These are phyloP conservation scores for Lepidurus couesii DNA, from an alignment of 1,140 invertebrate genomes.

Conservation along the genomic window DNA sequence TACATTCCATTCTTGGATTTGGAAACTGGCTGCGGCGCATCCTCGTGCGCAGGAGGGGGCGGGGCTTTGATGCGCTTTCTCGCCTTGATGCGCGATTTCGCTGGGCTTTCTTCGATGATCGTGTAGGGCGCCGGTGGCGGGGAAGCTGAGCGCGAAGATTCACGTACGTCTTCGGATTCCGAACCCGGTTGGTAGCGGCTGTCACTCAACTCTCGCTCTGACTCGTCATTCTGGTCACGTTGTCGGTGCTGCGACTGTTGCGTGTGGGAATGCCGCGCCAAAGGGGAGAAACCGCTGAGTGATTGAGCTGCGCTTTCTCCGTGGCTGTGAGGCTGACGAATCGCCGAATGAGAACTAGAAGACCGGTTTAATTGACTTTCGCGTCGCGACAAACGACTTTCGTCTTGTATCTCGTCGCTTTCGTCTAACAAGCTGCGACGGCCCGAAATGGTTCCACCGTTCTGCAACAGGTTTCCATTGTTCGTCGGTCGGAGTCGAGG, in stretches of 20 bases:
- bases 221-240: background rate
- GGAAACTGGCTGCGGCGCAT: background rate
- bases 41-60: background rate
- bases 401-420: background rate
- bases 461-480: slow-evolving; percentile 27
- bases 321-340: background rate
- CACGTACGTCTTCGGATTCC: slow-evolving; percentile 25
- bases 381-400: background rate
- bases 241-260: background rate
- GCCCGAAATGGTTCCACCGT: slow-evolving; percentile 28
- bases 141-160: background rate
- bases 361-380: slow-evolving; percentile 3
- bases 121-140: background rate
- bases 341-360: background rate
- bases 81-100: slow-evolving; percentile 21
- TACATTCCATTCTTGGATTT: background rate
- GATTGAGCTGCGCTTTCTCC: slow-evolving; percentile 9
- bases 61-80: slow-evolving; percentile 14
- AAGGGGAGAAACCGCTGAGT: background rate
- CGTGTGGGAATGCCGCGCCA: background rate
- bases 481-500: slow-evolving; percentile 10
- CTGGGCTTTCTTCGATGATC: slow-evolving; percentile 11
- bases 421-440: background rate
- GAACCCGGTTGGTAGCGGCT: background rate
- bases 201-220: background rate